phyloP scores from a whole-genome alignment of 2,888 invertebrate genomes.

The Hydriomena furcata region DNA sequence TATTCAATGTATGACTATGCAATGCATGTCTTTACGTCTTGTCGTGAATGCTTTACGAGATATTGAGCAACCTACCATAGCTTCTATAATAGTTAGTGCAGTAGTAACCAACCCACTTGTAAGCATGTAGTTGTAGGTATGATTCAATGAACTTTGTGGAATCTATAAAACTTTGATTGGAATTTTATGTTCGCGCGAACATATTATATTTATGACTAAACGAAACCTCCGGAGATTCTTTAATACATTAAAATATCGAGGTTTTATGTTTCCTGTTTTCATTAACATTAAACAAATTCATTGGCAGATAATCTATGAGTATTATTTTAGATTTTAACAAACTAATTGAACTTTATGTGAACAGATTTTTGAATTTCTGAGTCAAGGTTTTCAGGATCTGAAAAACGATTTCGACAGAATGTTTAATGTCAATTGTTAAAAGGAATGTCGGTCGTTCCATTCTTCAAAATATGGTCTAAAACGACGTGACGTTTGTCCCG shows the following conservation, averaged over 20 bases:
- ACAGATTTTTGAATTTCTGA: no score
- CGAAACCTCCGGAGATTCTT: background rate
- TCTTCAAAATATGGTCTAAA: no score
- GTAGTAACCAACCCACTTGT: no score
- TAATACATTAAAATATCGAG: conserved; percentile 1
- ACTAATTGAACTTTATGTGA: no score
- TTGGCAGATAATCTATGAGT: background rate
- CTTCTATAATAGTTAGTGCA: background rate
- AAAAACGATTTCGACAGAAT: no score
- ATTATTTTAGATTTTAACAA: background rate
- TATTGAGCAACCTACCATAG: background rate
- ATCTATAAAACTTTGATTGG: conserved; percentile 18
- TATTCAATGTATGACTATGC: no score
- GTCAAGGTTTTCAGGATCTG: no score
- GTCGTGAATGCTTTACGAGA: conserved; percentile 4
- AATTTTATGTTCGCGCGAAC: conserved; percentile 20
- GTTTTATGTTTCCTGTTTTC: conserved; percentile 19
- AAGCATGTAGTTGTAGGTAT: background rate
- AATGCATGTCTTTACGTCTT: background rate
- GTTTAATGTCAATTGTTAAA: no score
- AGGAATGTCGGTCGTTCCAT: no score
- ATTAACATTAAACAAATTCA: background rate
- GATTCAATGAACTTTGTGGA: conserved; percentile 2
- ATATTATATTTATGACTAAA: conserved; percentile 6
- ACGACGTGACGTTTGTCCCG: no score